Conservation (phyloP, 2,888 invertebrate genomes). For the Chromoteleia sp. region DNA sequence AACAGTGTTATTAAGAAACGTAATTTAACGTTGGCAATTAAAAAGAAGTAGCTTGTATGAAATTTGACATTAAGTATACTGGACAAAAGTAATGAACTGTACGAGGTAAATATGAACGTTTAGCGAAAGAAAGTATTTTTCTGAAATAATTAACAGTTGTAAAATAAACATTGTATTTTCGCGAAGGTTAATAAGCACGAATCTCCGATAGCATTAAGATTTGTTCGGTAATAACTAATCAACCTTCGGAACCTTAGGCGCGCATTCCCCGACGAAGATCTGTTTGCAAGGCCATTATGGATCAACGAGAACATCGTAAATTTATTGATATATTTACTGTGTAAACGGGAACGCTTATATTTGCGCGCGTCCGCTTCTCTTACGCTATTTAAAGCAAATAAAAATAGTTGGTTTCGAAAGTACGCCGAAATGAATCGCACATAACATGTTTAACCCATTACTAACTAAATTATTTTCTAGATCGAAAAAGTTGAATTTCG, state of each 20-base stretch:
- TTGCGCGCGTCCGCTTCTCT: conserved; percentile 44
- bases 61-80: no score
- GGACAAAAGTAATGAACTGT: no score
- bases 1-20: no score
- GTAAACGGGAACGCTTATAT: conserved; percentile 74
- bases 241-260: conserved; percentile 34
- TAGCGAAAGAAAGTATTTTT: no score
- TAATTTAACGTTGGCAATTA: no score
- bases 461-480: no score
- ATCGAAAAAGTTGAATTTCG: no score
- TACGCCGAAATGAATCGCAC: conserved; percentile 3
- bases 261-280: conserved; percentile 81
- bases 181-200: conserved; percentile 16
- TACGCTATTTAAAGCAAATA: conserved; percentile 62
- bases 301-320: conserved; percentile 81
- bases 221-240: conserved; percentile 32
- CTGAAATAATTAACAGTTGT: no score
- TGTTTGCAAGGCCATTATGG: conserved; percentile 82
- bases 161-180: no score
- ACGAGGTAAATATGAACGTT: background rate
- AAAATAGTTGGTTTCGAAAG: conserved; percentile 42
- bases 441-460: no score
- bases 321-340: conserved; percentile 84
- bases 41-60: no score
- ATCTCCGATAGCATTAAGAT: conserved; percentile 29